Conservation (phyloP, 2,113 vertebrate species). For the Cephalopholis sonnerati region DNA sequence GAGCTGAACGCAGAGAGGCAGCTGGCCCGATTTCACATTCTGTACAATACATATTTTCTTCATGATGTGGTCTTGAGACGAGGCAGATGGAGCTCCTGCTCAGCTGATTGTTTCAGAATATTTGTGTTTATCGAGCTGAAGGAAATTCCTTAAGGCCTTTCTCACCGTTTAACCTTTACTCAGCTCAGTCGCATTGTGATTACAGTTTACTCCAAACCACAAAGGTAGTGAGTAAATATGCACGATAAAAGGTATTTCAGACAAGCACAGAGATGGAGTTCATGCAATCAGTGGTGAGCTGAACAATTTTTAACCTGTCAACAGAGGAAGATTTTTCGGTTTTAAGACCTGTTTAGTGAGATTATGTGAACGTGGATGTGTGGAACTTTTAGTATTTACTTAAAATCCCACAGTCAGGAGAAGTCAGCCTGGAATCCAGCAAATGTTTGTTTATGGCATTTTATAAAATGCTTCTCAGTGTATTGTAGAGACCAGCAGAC, state of each 20-base stretch:
- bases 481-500: neutral
- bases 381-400: neutral
- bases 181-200: neutral
- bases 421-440: neutral
- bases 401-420: neutral
- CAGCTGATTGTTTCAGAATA: neutral
- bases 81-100: neutral
- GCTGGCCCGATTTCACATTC: neutral
- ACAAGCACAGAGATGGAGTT: neutral
- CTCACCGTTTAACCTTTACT: neutral
- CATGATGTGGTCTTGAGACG: neutral
- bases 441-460: neutral
- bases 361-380: neutral
- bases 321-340: neutral
- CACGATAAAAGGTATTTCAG: neutral
- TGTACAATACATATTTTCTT: neutral
- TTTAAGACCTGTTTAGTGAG: neutral
- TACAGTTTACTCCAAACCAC: neutral
- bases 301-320: neutral
- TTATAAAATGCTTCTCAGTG: neutral
- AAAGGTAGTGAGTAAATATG: constrained; percentile 4
- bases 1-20: neutral
- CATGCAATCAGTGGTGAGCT: neutral
- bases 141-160: neutral
- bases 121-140: neutral